phyloP scores from a whole-genome alignment of 2,888 invertebrate species.

The Eubasilissa splendida region DNA sequence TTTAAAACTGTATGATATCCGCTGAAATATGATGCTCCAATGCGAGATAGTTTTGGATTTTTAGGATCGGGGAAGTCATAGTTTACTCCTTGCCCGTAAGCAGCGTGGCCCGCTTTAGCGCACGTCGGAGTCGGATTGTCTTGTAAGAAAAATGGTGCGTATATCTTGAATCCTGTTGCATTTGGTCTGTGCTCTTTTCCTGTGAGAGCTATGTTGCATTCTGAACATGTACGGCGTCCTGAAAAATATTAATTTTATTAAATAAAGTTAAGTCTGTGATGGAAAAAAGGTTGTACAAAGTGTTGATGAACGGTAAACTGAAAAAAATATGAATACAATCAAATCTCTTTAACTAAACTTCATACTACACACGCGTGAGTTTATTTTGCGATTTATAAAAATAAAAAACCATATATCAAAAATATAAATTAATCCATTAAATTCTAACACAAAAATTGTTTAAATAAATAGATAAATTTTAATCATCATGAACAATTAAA shows the following conservation, averaged over 20 bases:
- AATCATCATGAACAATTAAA: too few species aligned
- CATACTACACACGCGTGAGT: too few species aligned
- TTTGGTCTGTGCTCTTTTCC: constrained; percentile 75
- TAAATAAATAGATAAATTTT: neutral
- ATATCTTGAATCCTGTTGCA: constrained; percentile 77
- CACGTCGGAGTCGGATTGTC: constrained; percentile 85
- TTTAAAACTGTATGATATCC: constrained; percentile 95
- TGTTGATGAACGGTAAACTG: too few species aligned
- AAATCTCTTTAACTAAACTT: too few species aligned
- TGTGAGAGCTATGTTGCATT: constrained; percentile 66
- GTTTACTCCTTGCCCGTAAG: constrained; percentile 83
- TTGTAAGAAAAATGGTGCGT: constrained; percentile 85
- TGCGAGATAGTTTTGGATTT: constrained; percentile 66
- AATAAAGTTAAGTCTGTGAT: too few species aligned
- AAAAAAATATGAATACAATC: too few species aligned
- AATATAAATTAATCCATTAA: neutral
- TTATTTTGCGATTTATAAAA: too few species aligned
- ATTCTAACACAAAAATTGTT: neutral
- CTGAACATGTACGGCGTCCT: constrained; percentile 60
- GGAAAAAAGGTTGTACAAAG: too few species aligned
- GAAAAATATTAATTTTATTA: constrained; percentile 53
- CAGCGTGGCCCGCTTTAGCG: constrained; percentile 89
- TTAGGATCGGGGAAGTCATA: constrained; percentile 66
- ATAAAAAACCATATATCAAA: too few species aligned
- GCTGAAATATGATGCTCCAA: constrained; percentile 92